These are phyloP conservation scores for Acronicta leporina DNA, from an alignment of 2,888 invertebrate genomes.

Conservation along the genomic window DNA sequence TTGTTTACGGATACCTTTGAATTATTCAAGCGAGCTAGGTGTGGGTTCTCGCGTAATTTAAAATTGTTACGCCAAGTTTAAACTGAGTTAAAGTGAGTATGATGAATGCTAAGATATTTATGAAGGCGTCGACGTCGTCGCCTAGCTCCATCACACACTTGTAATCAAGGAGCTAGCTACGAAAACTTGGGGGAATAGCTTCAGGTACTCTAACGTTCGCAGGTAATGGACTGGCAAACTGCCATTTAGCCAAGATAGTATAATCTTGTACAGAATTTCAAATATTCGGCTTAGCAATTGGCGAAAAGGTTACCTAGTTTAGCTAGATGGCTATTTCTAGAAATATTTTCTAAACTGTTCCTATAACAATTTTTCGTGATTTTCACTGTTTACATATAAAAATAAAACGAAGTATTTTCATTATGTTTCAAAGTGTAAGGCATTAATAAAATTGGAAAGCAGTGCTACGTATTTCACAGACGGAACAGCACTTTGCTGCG, in stretches of 20 bases:
- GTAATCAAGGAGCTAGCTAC: constrained; percentile 39
- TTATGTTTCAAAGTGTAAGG: not conserved
- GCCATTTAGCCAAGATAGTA: constrained; percentile 21
- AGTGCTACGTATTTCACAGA: constrained; percentile 8
- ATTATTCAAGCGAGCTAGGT: constrained; percentile 71
- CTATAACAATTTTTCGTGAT: no score
- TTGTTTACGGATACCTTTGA: constrained; percentile 72
- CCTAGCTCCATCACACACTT: constrained; percentile 30
- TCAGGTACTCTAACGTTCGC: constrained; percentile 14
- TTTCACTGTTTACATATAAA: no score
- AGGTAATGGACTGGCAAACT: constrained; percentile 25
- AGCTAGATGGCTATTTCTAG: no score
- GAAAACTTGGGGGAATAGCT: constrained; percentile 30
- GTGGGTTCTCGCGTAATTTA: constrained; percentile 66
- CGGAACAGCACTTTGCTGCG: constrained; percentile 16
- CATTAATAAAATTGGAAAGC: constrained; percentile 19
- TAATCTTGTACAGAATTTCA: constrained; percentile 22
- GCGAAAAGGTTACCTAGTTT: not conserved
- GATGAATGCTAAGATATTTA: constrained; percentile 69
- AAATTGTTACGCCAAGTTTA: constrained; percentile 71
- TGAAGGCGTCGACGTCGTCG: constrained; percentile 33
- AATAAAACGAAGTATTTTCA: not conserved
- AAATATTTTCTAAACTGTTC: no score
- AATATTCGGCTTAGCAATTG: not conserved
- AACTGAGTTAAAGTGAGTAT: constrained; percentile 68